Percentiles rank a stretch among this genome's conserved stretches.
phyloP scores from a whole-genome alignment of 1,140 invertebrate genomes.

The Reticulitermes speratus region DNA sequence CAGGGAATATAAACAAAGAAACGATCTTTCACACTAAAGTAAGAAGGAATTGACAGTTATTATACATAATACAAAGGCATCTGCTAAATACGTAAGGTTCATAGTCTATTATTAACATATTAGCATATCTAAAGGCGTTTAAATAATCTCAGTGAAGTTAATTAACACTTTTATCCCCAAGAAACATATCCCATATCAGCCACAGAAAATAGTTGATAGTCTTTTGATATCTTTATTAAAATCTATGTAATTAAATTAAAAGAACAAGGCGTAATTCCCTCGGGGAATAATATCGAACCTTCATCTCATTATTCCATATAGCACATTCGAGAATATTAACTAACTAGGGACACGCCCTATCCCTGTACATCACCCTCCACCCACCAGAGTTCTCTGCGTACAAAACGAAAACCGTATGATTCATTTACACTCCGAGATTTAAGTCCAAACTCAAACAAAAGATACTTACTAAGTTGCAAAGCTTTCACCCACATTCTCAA shows the following conservation, averaged over 20 bases:
- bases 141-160: background rate
- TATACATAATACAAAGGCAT: too few species aligned
- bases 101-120: too few species aligned
- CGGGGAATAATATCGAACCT: background rate
- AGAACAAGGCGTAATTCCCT: background rate
- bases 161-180: background rate
- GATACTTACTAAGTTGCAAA: background rate
- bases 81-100: too few species aligned
- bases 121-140: too few species aligned
- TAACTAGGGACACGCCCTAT: background rate
- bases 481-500: background rate
- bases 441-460: background rate
- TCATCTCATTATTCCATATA: background rate
- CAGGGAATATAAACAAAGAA: too few species aligned
- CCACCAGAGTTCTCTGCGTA: background rate
- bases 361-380: background rate
- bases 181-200: background rate
- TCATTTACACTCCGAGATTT: background rate
- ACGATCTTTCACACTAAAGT: too few species aligned
- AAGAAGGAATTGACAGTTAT: too few species aligned
- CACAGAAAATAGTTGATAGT: background rate
- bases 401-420: background rate
- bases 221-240: conserved; percentile 11
- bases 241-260: conserved; percentile 7
- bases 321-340: conserved; percentile 6